Evolutionary conservation across 2,888 invertebrate genomes (phyloP).

Genomic region (Eupelmus urozonus): DNA sequence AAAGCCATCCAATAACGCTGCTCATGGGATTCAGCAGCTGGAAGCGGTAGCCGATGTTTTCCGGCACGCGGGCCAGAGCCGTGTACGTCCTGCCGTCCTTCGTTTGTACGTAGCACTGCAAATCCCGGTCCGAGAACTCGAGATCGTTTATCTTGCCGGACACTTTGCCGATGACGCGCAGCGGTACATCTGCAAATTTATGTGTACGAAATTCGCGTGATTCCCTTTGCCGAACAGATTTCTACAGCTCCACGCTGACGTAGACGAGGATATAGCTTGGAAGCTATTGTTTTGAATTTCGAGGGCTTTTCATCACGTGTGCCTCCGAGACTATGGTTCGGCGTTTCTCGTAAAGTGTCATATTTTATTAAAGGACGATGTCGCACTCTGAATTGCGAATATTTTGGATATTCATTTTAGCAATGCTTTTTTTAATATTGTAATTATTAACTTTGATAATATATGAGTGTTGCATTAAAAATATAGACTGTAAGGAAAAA

Average conservation of each 20-base stretch:
- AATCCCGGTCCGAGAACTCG: constrained; percentile 85
- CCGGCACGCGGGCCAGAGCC: constrained; percentile 90
- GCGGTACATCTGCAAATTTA: constrained; percentile 83
- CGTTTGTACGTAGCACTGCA: constrained; percentile 95
- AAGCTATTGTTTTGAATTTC: constrained; percentile 1
- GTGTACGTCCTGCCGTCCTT: constrained; percentile 93
- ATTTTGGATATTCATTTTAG: too few relatives aligned
- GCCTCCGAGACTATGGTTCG: too few relatives aligned
- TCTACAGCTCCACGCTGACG: not conserved
- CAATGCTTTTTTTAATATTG: too few relatives aligned
- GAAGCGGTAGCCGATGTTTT: constrained; percentile 86
- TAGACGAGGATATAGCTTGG: not conserved
- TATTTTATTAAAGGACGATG: too few relatives aligned
- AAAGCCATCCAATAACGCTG: constrained; percentile 94
- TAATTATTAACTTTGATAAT: too few relatives aligned
- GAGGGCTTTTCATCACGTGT: not conserved
- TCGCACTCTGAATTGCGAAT: too few relatives aligned
- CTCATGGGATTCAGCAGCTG: constrained; percentile 91
- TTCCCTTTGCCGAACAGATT: constrained; percentile 9
- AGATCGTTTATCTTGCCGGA: constrained; percentile 89
- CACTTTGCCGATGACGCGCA: constrained; percentile 93
- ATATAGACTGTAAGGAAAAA: too few relatives aligned
- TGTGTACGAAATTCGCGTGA: not conserved
- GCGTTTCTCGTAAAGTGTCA: too few relatives aligned
- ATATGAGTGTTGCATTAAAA: too few relatives aligned